Evolutionary conservation across 2,888 invertebrate species (phyloP).

Genomic region (Acanthopleura granulata): DNA sequence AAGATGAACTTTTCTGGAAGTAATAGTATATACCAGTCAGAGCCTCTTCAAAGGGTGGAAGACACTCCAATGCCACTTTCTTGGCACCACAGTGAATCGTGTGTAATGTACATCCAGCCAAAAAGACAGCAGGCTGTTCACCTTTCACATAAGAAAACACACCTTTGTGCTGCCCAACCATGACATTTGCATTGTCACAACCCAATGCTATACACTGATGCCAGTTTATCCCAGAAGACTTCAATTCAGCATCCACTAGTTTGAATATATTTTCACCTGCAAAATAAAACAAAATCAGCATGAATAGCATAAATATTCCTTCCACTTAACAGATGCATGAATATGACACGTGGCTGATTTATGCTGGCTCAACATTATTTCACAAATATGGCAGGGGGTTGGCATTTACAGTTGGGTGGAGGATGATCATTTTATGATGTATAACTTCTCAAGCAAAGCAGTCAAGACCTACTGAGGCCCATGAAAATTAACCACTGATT

Average conservation of each 20-base stretch:
- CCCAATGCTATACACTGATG: not conserved
- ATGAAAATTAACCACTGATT: too few relatives aligned
- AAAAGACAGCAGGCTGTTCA: not conserved
- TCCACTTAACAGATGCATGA: too few relatives aligned
- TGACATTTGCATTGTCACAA: slow-evolving; percentile 13
- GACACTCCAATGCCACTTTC: not conserved
- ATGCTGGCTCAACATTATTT: too few relatives aligned
- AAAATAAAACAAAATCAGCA: too few relatives aligned
- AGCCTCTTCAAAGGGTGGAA: not conserved
- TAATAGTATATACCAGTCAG: not conserved
- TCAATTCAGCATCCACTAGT: not conserved
- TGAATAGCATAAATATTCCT: too few relatives aligned
- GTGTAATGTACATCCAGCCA: not conserved
- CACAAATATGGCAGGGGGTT: too few relatives aligned
- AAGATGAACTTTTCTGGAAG: not conserved
- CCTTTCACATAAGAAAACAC: not conserved
- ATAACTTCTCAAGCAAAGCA: too few relatives aligned
- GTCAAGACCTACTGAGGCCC: too few relatives aligned
- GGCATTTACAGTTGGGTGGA: too few relatives aligned
- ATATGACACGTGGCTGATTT: too few relatives aligned
- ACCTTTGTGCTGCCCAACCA: slow-evolving; percentile 12
- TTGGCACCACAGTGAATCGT: not conserved
- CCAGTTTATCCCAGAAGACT: not conserved
- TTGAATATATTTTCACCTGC: slow-evolving; percentile 9
- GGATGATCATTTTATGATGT: too few relatives aligned